phyloP scores from a whole-genome alignment of 30 jellyfish, hydroid and myxozoan genomes.

The Sanderia malayensis region DNA sequence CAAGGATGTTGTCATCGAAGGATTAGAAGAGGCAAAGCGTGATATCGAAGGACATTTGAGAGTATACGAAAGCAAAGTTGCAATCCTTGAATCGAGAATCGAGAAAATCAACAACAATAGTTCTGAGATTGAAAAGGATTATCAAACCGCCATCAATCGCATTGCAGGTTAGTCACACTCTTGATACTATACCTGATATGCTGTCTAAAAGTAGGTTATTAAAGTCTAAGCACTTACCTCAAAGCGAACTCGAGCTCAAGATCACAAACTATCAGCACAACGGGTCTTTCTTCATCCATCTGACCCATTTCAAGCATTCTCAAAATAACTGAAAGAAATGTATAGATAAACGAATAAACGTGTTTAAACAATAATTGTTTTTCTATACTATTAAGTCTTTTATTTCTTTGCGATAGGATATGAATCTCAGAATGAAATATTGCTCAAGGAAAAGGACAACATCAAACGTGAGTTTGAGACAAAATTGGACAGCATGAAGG shows the following conservation, averaged over 20 bases:
- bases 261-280: no score
- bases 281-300: no score
- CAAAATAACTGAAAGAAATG: no score
- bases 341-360: no score
- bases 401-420: constrained; percentile 6
- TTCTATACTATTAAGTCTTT: no score
- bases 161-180: constrained; percentile 33
- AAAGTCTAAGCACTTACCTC: no score
- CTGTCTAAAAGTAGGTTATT: no score
- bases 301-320: no score
- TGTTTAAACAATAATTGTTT: no score
- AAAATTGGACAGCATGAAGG: constrained; percentile 62
- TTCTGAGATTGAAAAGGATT: constrained; percentile 75
- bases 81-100: constrained; percentile 67
- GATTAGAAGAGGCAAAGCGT: constrained; percentile 81
- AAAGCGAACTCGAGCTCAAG: no score
- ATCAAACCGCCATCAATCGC: constrained; percentile 65
- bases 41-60: constrained; percentile 69
- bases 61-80: constrained; percentile 48
- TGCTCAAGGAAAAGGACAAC: constrained; percentile 66
- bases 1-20: constrained; percentile 80
- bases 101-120: constrained; percentile 78
- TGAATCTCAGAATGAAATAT: constrained; percentile 74
- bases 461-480: constrained; percentile 74
- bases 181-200: no score